Evolutionary conservation across 2,888 invertebrate species (phyloP).

Genomic region (Perithous albicinctus): DNA sequence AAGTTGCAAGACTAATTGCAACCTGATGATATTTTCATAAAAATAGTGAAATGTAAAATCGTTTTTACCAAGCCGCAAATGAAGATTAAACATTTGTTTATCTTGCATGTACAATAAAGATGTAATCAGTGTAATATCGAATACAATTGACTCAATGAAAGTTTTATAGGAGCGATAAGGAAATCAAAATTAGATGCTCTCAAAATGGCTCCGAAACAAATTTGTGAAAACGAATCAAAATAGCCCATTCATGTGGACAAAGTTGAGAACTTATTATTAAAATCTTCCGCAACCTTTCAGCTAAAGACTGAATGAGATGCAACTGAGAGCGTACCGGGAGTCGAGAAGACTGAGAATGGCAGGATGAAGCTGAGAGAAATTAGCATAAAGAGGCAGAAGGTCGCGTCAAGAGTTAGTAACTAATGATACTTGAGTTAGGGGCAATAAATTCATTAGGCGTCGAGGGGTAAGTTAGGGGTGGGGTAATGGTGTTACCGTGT

Average conservation of each 20-base stretch:
- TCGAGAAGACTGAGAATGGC: not conserved
- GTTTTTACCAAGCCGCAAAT: too few relatives aligned
- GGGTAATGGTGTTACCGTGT: slow-evolving; percentile 78
- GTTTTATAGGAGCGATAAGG: too few relatives aligned
- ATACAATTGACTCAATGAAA: too few relatives aligned
- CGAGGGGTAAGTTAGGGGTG: slow-evolving; percentile 44
- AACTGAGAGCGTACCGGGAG: not conserved
- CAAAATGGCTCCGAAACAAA: not conserved
- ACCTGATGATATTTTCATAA: too few relatives aligned
- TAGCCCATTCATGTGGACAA: not conserved
- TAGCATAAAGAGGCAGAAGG: slow-evolving; percentile 68
- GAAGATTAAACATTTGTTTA: too few relatives aligned
- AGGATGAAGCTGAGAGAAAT: slow-evolving; percentile 23
- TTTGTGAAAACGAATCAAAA: not conserved
- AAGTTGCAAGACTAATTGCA: too few relatives aligned
- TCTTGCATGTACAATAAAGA: too few relatives aligned
- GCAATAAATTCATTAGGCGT: slow-evolving; percentile 76
- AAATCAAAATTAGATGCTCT: not conserved
- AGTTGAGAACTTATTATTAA: not conserved
- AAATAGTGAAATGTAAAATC: too few relatives aligned
- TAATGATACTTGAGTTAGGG: slow-evolving; percentile 77
- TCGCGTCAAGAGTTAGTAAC: slow-evolving; percentile 76
- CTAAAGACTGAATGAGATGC: not conserved
- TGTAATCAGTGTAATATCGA: too few relatives aligned
- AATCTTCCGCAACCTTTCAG: not conserved